phyloP scores from a whole-genome alignment of 2,888 invertebrate species.

The Cantharis rustica region DNA sequence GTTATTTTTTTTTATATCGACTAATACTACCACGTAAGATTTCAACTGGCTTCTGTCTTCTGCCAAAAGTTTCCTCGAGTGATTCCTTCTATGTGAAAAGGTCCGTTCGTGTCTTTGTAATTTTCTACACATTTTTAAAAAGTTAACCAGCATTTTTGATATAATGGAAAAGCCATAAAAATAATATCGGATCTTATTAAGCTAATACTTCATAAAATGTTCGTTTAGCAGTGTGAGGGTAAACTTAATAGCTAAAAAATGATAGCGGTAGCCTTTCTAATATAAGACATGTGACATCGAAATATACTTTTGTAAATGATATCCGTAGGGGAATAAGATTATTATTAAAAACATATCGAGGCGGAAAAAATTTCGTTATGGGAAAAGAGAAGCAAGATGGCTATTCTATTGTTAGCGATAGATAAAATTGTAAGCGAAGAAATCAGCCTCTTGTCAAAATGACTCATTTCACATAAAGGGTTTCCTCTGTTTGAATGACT shows the following conservation, averaged over 20 bases:
- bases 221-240: slow-evolving; percentile 26
- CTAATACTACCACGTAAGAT: too few relatives aligned
- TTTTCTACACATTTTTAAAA: too few relatives aligned
- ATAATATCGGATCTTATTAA: neutral
- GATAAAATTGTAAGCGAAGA: neutral
- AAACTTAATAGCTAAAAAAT: slow-evolving; percentile 34
- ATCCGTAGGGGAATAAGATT: slow-evolving; percentile 45
- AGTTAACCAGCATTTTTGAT: neutral
- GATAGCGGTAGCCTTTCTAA: slow-evolving; percentile 40
- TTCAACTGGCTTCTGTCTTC: too few relatives aligned
- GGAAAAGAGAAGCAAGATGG: slow-evolving; percentile 23
- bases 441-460: slow-evolving; percentile 20
- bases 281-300: slow-evolving; percentile 53
- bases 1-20: too few relatives aligned
- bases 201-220: slow-evolving; percentile 8
- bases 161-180: neutral
- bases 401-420: neutral
- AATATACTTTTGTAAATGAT: slow-evolving; percentile 53
- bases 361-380: slow-evolving; percentile 42
- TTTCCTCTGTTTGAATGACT: slow-evolving; percentile 5
- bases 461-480: slow-evolving; percentile 36
- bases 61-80: too few relatives aligned
- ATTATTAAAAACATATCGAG: slow-evolving; percentile 48
- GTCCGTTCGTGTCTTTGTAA: too few relatives aligned
- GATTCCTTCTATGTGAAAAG: too few relatives aligned